Evolutionary conservation across 2,113 vertebrate species (phyloP).

Genomic region (Phrynocephalus versicolor): DNA sequence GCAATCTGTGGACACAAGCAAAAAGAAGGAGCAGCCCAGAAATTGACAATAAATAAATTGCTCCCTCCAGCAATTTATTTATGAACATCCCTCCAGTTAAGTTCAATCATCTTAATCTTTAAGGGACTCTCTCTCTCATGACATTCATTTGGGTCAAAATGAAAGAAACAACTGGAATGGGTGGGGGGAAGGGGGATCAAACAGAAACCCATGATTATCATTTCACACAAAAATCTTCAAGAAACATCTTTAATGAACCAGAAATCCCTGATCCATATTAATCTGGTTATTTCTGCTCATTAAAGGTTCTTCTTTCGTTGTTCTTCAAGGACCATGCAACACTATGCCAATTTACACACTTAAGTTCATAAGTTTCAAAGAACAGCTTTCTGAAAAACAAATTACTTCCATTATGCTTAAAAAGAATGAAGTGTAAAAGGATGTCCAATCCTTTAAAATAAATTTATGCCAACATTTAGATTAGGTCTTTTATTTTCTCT

Average conservation of each 20-base stretch:
- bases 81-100: too few relatives aligned
- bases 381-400: too few relatives aligned
- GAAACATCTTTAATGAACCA: background rate
- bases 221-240: background rate
- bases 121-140: too few relatives aligned
- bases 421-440: background rate
- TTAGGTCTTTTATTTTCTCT: background rate
- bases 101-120: too few relatives aligned
- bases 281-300: background rate
- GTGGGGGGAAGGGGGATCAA: background rate
- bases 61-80: too few relatives aligned
- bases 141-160: background rate
- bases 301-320: background rate
- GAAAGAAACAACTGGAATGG: background rate
- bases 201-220: background rate
- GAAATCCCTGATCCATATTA: background rate
- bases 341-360: background rate
- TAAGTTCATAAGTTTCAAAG: background rate
- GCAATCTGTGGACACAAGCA: background rate
- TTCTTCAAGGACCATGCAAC: background rate
- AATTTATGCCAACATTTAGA: background rate
- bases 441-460: background rate
- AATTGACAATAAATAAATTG: too few relatives aligned
- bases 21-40: too few relatives aligned
- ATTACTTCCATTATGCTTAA: background rate